A percentile compares a stretch with the other conserved stretches of the same genome.
Evolutionary conservation across 2,113 vertebrate genomes (phyloP).

Genomic region (Coptodon bakossiorum): DNA sequence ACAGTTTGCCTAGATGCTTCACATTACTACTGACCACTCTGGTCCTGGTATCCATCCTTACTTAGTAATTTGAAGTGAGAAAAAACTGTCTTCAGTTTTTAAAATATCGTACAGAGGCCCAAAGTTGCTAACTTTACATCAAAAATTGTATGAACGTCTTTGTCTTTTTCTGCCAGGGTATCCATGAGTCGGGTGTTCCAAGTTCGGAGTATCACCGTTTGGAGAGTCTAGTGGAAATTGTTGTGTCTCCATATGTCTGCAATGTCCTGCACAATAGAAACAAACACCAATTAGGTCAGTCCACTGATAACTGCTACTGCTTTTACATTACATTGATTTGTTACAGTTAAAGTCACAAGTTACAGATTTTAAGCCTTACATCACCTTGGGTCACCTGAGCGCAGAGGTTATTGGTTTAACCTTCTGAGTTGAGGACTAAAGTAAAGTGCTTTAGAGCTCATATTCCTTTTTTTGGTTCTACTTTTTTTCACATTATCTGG

Average conservation of each 20-base stretch:
- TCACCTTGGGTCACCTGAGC: neutral
- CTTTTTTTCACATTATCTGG: neutral
- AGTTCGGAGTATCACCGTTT: slow-evolving; percentile 79
- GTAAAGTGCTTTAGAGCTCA: neutral
- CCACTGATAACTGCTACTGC: neutral
- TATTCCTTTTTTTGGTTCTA: neutral
- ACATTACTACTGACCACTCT: neutral
- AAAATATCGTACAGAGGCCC: neutral
- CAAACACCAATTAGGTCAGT: slow-evolving; percentile 21
- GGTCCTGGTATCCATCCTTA: neutral
- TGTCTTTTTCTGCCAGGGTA: slow-evolving; percentile 70
- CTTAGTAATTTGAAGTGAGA: neutral
- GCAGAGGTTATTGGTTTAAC: neutral
- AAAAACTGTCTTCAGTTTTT: neutral
- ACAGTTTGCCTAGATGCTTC: neutral
- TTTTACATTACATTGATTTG: neutral
- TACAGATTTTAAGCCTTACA: neutral
- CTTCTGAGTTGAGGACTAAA: neutral
- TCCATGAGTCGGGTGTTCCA: slow-evolving; percentile 81
- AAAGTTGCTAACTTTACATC: neutral
- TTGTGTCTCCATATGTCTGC: slow-evolving; percentile 85
- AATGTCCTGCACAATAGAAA: slow-evolving; percentile 44
- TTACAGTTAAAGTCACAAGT: neutral
- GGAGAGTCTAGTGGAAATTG: slow-evolving; percentile 83
- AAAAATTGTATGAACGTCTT: neutral